Conservation (phyloP, 2,113 vertebrate genomes). For the Daubentonia madagascariensis region DNA sequence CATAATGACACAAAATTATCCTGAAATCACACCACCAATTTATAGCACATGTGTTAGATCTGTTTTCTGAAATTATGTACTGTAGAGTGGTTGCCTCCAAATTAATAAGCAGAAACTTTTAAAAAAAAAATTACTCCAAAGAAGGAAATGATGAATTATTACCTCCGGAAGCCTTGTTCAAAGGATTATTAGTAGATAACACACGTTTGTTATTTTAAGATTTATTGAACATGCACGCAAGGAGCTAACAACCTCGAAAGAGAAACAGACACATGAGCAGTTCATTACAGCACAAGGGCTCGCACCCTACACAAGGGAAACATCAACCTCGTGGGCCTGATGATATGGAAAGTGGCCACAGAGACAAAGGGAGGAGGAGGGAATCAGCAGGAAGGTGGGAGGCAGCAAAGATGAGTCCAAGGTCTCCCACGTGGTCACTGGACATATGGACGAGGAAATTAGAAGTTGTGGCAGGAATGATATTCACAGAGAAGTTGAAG, state of each 20-base stretch:
- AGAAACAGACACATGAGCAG: not conserved
- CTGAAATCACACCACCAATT: not conserved
- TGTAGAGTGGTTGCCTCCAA: accelerated
- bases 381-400: not conserved
- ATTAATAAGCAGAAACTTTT: not conserved
- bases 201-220: not conserved
- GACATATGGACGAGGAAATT: not conserved
- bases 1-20: not conserved
- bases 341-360: too few species aligned
- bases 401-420: not conserved
- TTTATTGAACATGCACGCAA: not conserved
- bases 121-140: not conserved
- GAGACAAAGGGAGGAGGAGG: too few species aligned
- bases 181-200: not conserved
- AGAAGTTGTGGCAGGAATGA: not conserved
- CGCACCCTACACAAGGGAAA: not conserved
- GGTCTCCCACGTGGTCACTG: not conserved
- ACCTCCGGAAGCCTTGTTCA: not conserved
- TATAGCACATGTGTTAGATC: not conserved
- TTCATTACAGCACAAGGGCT: not conserved
- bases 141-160: not conserved
- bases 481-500: not conserved
- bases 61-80: not conserved
- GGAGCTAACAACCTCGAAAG: not conserved
- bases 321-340: too few species aligned